Base-by-base conservation (phyloP, 2,797 vertebrate species). In the Clarias platycephalus region DNA sequence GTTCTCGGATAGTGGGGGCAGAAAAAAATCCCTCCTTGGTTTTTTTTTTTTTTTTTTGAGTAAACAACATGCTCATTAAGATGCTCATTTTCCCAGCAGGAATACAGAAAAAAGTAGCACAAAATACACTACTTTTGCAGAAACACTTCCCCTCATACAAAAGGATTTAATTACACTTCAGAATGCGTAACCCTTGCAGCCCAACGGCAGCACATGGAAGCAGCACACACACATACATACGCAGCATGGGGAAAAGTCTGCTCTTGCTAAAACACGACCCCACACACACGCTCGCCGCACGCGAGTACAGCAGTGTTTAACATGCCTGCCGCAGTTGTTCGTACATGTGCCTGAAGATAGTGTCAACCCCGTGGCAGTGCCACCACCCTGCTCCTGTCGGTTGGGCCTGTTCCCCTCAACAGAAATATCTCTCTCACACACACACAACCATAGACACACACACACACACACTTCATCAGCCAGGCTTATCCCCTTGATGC, bases 251-350 rank as follows among this genome's bases (percentile, higher is more conserved):
- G 72, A 86, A 86, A 89, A 84, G 76, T 83, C 83, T 79, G 81
- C 85, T 82, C 77, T 53, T 20, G 37, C 81, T 87, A 78, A 87
- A 88, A 86, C 83, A 40, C 82, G 70, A 77, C 64, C 71, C 67
- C 86, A 85, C 88, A 90, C 85, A 87, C 75, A 57, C 85, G 53
- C 66, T 49, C 58, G 28, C 84, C n/a, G 72, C 84, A 83, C 84
- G 86, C 86, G 91, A 91, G 74, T 90, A 90, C 91, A 92, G 88
- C 83, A 90, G 87, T 95, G 94, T 95, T 93, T 91, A 76, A 95
- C 94, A 95, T 79, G 89, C 88, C 89, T 82, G 88, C 80, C 91
- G 88, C 93, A 84, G 94, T 93, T 95, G 94, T 94, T 94, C 90
- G 84, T 92, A 93, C 94, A 93, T 90, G 83, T 88, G 82, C 92